phyloP scores from a whole-genome alignment of 2,113 vertebrate genomes.

The Cyprinodon tularosa region DNA sequence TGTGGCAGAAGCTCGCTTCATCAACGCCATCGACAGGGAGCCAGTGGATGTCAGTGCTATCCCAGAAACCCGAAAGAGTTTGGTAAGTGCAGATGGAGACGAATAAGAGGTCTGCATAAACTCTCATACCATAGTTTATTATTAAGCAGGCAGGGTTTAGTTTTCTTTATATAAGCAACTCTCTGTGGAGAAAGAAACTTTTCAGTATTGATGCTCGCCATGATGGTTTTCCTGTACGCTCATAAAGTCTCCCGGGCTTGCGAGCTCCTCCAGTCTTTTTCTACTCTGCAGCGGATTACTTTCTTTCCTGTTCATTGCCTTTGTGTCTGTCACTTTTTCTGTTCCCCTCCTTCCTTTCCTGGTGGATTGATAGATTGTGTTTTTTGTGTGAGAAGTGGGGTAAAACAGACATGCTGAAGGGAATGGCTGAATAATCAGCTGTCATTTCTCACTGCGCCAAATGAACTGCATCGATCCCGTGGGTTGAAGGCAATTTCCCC shows the following conservation, averaged over 20 bases:
- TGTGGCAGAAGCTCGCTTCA: slow-evolving; percentile 90
- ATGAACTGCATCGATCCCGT: slow-evolving; percentile 80
- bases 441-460: slow-evolving; percentile 78
- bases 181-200: neutral
- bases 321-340: slow-evolving; percentile 21
- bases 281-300: neutral
- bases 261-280: neutral
- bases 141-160: neutral
- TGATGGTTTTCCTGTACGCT: neutral
- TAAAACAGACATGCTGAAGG: slow-evolving; percentile 71
- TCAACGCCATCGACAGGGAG: slow-evolving; percentile 87
- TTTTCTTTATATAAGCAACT: neutral
- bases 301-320: slow-evolving; percentile 6
- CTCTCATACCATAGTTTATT: neutral
- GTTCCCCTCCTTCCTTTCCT: slow-evolving; percentile 7
- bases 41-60: slow-evolving; percentile 91
- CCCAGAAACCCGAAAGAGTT: slow-evolving; percentile 90
- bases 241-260: neutral
- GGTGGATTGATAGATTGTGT: slow-evolving; percentile 19
- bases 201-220: neutral
- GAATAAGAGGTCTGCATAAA: neutral
- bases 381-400: slow-evolving; percentile 41
- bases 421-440: slow-evolving; percentile 84
- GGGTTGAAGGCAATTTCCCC: slow-evolving; percentile 75
- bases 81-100: slow-evolving; percentile 79